Conservation (phyloP, 2,797 vertebrate species). For the Poecilia picta region DNA sequence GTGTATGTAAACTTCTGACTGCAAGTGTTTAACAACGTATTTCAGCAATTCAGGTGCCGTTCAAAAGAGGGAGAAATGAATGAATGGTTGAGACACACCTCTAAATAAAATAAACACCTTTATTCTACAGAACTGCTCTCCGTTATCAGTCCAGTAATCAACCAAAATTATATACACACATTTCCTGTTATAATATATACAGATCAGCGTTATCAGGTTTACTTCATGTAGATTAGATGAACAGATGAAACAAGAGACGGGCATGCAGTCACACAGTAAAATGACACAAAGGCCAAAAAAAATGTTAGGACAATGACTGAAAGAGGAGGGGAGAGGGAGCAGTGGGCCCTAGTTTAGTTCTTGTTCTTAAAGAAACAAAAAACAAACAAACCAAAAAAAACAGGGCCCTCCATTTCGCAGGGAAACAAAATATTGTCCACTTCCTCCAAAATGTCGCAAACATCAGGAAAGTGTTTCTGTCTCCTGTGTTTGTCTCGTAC, state of each 20-base stretch:
- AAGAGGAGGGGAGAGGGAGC: constrained; percentile 75
- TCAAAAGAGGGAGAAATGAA: constrained; percentile 45
- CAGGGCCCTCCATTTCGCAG: constrained; percentile 25
- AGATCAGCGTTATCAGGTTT: constrained; percentile 28
- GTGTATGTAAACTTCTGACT: neutral
- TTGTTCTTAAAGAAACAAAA: constrained; percentile 1
- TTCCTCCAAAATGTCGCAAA: constrained; percentile 7
- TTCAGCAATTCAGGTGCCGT: neutral
- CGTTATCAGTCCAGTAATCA: constrained; percentile 47
- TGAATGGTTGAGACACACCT: constrained; percentile 57
- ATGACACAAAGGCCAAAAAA: constrained; percentile 28
- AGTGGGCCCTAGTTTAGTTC: constrained; percentile 43
- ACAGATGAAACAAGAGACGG: constrained; percentile 23
- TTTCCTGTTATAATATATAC: constrained; percentile 61
- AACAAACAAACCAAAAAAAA: neutral
- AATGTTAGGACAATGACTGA: constrained; percentile 35
- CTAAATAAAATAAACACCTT: constrained; percentile 73
- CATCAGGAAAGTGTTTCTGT: constrained; percentile 4
- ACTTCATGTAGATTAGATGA: constrained; percentile 41
- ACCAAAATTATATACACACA: constrained; percentile 78
- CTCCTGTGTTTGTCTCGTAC: constrained; percentile 11
- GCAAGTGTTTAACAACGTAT: neutral
- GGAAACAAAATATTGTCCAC: constrained; percentile 24
- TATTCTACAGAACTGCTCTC: constrained; percentile 72
- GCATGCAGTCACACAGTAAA: constrained; percentile 38